phyloP scores from a whole-genome alignment of 64 coral and sea anemone genomes.

The Actinia equina region DNA sequence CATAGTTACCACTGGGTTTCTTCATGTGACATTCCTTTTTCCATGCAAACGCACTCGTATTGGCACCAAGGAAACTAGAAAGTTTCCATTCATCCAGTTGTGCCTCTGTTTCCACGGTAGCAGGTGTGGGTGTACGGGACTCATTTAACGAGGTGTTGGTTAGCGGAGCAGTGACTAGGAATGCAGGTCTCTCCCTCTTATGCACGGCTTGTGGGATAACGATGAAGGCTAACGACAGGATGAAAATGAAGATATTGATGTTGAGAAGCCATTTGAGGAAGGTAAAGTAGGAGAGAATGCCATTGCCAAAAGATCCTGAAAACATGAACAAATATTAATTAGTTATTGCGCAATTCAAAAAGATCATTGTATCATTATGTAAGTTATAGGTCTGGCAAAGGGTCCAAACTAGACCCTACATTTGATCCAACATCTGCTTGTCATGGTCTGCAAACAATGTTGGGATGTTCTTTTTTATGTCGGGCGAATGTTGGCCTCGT shows the following conservation, averaged over 20 bases:
- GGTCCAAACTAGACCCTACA: too few species aligned
- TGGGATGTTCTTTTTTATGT: too few species aligned
- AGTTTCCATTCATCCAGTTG: neutral
- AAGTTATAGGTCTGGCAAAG: too few species aligned
- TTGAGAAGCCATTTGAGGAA: slow-evolving; percentile 90
- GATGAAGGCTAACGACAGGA: slow-evolving; percentile 65
- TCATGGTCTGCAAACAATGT: too few species aligned
- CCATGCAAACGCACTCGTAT: neutral
- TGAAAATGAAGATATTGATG: slow-evolving; percentile 68
- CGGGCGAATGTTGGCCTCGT: too few species aligned
- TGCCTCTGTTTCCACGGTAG: neutral
- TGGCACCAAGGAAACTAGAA: neutral
- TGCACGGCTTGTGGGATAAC: slow-evolving; percentile 86
- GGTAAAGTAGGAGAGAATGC: slow-evolving; percentile 90
- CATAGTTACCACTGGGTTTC: slow-evolving; percentile 61
- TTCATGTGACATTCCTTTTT: slow-evolving; percentile 28
- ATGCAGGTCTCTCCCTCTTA: slow-evolving; percentile 30
- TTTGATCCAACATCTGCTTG: too few species aligned
- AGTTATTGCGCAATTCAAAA: too few species aligned
- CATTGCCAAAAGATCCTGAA: slow-evolving; percentile 89
- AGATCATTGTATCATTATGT: too few species aligned
- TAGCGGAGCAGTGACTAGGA: neutral
- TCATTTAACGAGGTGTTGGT: neutral
- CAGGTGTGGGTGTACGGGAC: neutral
- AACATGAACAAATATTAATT: neutral